Evolutionary conservation across 1,140 invertebrate genomes (phyloP), one percentile per base, ranked within the genome.

Genomic region (Drosophila sturtevanti): DNA sequence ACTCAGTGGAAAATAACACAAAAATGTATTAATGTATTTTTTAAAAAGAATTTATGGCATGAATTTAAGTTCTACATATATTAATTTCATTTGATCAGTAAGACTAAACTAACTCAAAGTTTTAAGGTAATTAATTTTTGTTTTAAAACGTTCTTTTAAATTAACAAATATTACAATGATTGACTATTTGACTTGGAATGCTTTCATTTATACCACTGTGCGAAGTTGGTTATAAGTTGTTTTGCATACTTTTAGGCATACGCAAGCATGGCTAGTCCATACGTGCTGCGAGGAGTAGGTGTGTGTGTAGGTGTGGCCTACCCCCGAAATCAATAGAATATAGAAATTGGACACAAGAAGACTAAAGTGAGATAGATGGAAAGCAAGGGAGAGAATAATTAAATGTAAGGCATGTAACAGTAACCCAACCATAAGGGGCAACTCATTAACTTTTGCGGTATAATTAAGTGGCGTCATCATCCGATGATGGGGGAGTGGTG

Each of bases 171-270:
- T n/a, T n/a, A 24, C 1, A 24, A 24, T 4, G 24, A 24, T 4
- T 24, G 4, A 6, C 10, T 6, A 12, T 24, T n/a, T 2, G 12
- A 9, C 1, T n/a, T 24, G 6, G 4, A 11, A 22, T 12, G 14
- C 4, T 27, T 27, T 34, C 4, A 27, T 18, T 6, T 41, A 16
- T 0, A 21, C 72, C 72, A 74, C 72, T 74, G 72, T 74, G 44
- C 44, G 0, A 51, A 22, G 31, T 11, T 37, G 61, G 16, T 55
- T 31, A n/a, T 1, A 72, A 44, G 52, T 58, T 68, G 69, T 66
- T 75, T 76, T 76, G 74, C 74, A 77, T 77, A 77, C 74, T 77
- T 76, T 69, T 16, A 51, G 74, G 74, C 34, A 31, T 31, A 31
- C 27, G 6, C 6, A 6, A 31, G 27, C 22, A 24, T 24, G 22